Evolutionary conservation across 2,888 invertebrate species (phyloP), one percentile per base, ranked within the genome.

Genomic region (Sphecodes monilicornis): DNA sequence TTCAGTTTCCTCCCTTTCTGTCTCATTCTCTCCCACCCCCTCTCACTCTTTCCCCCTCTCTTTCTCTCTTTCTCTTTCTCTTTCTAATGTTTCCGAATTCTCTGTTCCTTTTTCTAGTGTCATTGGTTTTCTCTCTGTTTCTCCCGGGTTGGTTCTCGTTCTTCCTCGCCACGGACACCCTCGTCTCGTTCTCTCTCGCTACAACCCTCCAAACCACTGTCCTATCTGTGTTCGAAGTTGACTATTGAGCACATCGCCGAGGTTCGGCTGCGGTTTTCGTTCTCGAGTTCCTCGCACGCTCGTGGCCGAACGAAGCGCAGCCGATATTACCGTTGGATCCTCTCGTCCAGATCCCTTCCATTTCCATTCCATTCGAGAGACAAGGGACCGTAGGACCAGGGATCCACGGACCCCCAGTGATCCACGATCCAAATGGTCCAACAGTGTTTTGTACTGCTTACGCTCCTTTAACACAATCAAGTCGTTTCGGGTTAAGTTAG

Each of bases 251-350:
- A 79, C 86, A 84, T 86, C 79, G 82, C 57, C 83, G 83, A 85
- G 86, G 69, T 76, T 60, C 76, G 76, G 66, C 79, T 86, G 82
- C 84, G 90, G 87, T 86, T 86, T 85, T 64, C 85, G 39, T 68
- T 78, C 84, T 77, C 82, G 86, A 87, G 86, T 90, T 87, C 82
- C 86, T 83, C 69, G 82, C 81, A 76, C 82, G 83, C 78, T 69
- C 82, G 87, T 85, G 82, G 72, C 70, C 69, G 70, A 78, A 81
- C 83, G 82, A 75, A 74, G 68, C 87, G 78, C 76, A 75, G 68
- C 78, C 80, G 80, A 83, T 83, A 82, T 82, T 76, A 74, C 81
- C 86, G 78, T 75, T 60, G 69, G 57, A 73, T 77, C 73, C 72
- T 41, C 8, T 2, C 76, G n/a, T 13, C 66, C 32, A 10, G 50